Percentiles rank a stretch among this genome's conserved stretches.
phyloP scores from a whole-genome alignment of 2,888 invertebrate genomes.

The Octodonta nipae region DNA sequence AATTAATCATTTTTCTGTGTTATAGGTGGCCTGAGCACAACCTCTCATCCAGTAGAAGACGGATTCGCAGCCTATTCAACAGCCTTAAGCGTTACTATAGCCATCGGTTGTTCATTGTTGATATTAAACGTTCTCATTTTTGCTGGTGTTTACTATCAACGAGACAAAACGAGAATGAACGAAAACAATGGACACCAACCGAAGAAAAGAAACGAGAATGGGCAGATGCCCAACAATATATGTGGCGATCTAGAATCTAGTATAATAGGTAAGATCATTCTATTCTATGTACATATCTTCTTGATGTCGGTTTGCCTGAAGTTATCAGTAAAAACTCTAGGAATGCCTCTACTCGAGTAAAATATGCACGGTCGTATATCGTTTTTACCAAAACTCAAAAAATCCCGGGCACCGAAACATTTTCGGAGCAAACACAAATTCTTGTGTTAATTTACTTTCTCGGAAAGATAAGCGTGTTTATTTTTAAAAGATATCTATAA shows the following conservation, averaged over 20 bases:
- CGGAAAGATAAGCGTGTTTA: too few relatives aligned
- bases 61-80: constrained; percentile 76
- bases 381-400: too few relatives aligned
- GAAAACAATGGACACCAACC: constrained; percentile 41
- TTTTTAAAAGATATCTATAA: too few relatives aligned
- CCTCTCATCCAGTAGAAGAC: constrained; percentile 3
- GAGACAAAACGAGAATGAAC: constrained; percentile 66
- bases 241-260: constrained; percentile 68
- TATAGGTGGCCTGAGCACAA: neutral
- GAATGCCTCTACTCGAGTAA: too few relatives aligned
- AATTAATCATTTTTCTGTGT: too few relatives aligned
- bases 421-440: too few relatives aligned
- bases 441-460: too few relatives aligned
- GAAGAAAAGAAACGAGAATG: constrained; percentile 67
- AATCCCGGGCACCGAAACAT: too few relatives aligned
- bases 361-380: too few relatives aligned
- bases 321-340: too few relatives aligned
- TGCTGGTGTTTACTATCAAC: constrained; percentile 86
- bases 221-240: constrained; percentile 78
- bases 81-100: constrained; percentile 82
- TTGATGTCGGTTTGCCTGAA: too few relatives aligned
- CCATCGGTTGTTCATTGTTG: constrained; percentile 82
- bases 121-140: constrained; percentile 87
- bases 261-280: constrained; percentile 24
- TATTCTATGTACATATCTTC: neutral